A percentile compares a stretch with the other conserved stretches of the same genome.
These are phyloP conservation scores for Oxyscelio sp. DNA, from an alignment of 2,888 invertebrate species.

Conservation along the genomic window DNA sequence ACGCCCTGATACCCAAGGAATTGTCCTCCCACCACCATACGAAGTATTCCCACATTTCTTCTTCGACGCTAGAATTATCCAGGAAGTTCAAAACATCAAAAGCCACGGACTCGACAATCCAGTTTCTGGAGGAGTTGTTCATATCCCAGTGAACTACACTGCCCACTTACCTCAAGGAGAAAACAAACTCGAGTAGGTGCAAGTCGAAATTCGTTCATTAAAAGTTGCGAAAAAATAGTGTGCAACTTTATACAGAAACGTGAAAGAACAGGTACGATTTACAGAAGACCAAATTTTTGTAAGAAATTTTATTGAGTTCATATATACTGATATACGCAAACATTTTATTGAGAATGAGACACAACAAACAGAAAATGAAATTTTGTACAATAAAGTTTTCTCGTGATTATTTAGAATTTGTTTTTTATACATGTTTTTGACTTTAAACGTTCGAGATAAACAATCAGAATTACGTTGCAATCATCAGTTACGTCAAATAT, in stretches of 20 bases:
- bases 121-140: slow-evolving; percentile 86
- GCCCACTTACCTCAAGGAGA: slow-evolving; percentile 89
- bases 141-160: slow-evolving; percentile 91
- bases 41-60: slow-evolving; percentile 93
- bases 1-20: slow-evolving; percentile 91
- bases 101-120: slow-evolving; percentile 73
- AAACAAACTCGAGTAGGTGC: slow-evolving; percentile 90
- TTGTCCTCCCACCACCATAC: slow-evolving; percentile 92
- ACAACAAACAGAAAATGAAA: too few species aligned
- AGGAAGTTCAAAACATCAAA: slow-evolving; percentile 90
- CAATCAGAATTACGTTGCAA: not conserved
- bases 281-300: too few species aligned
- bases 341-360: too few species aligned
- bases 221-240: too few species aligned
- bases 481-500: not conserved
- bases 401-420: not conserved
- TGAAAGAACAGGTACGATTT: too few species aligned
- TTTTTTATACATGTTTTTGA: not conserved
- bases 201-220: too few species aligned
- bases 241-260: too few species aligned
- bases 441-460: not conserved
- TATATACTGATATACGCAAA: too few species aligned
- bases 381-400: not conserved
- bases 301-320: too few species aligned
- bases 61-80: slow-evolving; percentile 92